Percentiles rank a stretch among this genome's conserved stretches.
These are phyloP conservation scores for Ataeniobius toweri DNA, from an alignment of 2,797 vertebrate genomes.

Conservation along the genomic window DNA sequence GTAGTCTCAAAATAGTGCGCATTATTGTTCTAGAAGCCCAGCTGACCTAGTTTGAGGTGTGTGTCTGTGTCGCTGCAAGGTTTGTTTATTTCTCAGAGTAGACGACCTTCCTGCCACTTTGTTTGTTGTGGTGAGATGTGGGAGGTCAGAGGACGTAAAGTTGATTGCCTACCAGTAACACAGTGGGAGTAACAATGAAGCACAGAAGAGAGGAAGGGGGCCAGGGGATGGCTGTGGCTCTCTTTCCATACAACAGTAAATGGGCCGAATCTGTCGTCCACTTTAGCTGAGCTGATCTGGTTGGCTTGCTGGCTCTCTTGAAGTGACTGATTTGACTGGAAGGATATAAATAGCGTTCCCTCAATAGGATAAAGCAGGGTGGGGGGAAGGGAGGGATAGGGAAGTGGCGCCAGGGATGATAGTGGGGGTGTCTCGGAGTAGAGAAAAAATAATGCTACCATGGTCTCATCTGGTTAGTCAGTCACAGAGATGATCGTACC, in stretches of 20 bases:
- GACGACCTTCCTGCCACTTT: conserved; percentile 69
- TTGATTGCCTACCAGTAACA: conserved; percentile 22
- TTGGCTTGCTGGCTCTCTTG: conserved; percentile 63
- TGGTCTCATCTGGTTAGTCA: conserved; percentile 63
- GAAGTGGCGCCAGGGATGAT: conserved; percentile 75
- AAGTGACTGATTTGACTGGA: conserved; percentile 71
- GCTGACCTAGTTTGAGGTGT: conserved; percentile 66
- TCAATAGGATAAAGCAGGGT: conserved; percentile 77
- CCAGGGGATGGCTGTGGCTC: conserved; percentile 47
- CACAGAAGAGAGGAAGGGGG: conserved; percentile 36
- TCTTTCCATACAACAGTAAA: conserved; percentile 60
- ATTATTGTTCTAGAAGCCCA: conserved; percentile 67
- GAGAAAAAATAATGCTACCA: conserved; percentile 48
- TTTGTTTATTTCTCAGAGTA: conserved; percentile 69
- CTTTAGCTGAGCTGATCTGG: conserved; percentile 53
- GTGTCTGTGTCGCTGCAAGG: conserved; percentile 38
- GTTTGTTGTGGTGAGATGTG: conserved; percentile 57
- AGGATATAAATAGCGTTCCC: conserved; percentile 82
- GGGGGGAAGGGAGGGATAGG: conserved; percentile 36
- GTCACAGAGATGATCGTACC: conserved; percentile 57
- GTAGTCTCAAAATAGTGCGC: conserved; percentile 65
- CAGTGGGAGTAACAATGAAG: conserved; percentile 48
- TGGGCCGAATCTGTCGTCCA: conserved; percentile 61
- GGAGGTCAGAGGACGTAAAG: conserved; percentile 43
- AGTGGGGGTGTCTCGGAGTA: conserved; percentile 70